phyloP scores from a whole-genome alignment of 2,797 vertebrate genomes.

The Novumbra hubbsi region DNA sequence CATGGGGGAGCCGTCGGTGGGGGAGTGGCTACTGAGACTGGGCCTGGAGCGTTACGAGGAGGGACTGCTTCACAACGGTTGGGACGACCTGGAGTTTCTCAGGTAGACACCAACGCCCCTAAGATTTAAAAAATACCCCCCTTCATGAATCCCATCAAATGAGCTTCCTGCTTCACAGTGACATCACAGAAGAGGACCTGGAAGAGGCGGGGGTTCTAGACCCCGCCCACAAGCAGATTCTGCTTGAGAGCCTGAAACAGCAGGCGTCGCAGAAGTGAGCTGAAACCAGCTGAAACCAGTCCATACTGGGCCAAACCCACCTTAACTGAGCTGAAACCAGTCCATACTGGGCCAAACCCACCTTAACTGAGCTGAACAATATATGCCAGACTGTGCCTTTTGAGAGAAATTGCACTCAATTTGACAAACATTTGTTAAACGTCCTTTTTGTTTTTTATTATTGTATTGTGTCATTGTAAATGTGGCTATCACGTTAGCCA shows the following conservation, averaged over 20 bases:
- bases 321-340: conserved; percentile 39
- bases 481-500: conserved; percentile 24
- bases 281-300: conserved; percentile 45
- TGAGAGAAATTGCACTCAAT: conserved; percentile 64
- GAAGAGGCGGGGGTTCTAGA: conserved; percentile 93
- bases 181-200: conserved; percentile 95
- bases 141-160: conserved; percentile 3
- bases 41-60: conserved; percentile 91
- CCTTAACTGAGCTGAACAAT: conserved; percentile 40
- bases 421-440: conserved; percentile 36
- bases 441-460: conserved; percentile 46
- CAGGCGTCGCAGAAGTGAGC: conserved; percentile 58
- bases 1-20: conserved; percentile 82
- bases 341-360: conserved; percentile 1
- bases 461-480: conserved; percentile 25
- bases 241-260: conserved; percentile 87
- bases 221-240: conserved; percentile 83
- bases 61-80: conserved; percentile 92
- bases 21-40: conserved; percentile 88
- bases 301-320: background rate
- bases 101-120: conserved; percentile 69
- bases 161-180: conserved; percentile 65
- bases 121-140: background rate
- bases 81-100: conserved; percentile 97
- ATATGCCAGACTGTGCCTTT: conserved; percentile 66